These are phyloP conservation scores for Seriola quinqueradiata DNA, from an alignment of 2,113 vertebrate species.

Conservation along the genomic window DNA sequence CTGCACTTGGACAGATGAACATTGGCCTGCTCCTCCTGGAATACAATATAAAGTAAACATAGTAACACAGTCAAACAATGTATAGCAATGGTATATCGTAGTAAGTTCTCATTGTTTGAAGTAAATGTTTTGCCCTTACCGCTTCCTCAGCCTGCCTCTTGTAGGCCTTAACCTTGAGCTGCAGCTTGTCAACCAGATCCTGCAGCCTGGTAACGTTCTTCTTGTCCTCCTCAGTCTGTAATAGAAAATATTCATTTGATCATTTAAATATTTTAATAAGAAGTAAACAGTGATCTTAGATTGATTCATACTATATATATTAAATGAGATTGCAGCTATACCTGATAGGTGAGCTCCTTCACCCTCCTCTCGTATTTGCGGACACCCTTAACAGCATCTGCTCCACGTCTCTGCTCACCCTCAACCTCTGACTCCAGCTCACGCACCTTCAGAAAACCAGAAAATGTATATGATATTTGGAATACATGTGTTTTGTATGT, in stretches of 20 bases:
- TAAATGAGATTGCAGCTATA: not conserved
- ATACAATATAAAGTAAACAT: not conserved
- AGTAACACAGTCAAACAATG: too few relatives aligned
- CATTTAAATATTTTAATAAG: not conserved
- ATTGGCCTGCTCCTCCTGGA: slow-evolving; percentile 81
- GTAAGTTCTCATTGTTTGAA: not conserved
- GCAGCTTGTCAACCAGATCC: slow-evolving; percentile 86
- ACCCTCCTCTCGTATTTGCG: slow-evolving; percentile 81
- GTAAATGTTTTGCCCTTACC: slow-evolving; percentile 54
- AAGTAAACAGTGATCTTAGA: not conserved
- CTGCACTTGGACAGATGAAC: slow-evolving; percentile 81
- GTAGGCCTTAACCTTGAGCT: slow-evolving; percentile 93
- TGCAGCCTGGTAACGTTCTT: slow-evolving; percentile 81
- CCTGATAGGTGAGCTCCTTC: slow-evolving; percentile 80
- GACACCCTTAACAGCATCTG: slow-evolving; percentile 75
- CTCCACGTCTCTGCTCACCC: slow-evolving; percentile 73
- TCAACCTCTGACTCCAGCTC: slow-evolving; percentile 74
- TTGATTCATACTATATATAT: not conserved
- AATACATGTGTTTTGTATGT: not conserved
- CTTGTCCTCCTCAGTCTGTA: slow-evolving; percentile 77
- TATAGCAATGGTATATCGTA: too few relatives aligned
- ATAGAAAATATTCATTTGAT: not conserved
- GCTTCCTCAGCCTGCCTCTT: slow-evolving; percentile 94
- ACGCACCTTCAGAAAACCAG: slow-evolving; percentile 55
- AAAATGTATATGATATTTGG: not conserved